Conservation (phyloP, 2,888 invertebrate genomes). For the Mythimna ferrago region DNA sequence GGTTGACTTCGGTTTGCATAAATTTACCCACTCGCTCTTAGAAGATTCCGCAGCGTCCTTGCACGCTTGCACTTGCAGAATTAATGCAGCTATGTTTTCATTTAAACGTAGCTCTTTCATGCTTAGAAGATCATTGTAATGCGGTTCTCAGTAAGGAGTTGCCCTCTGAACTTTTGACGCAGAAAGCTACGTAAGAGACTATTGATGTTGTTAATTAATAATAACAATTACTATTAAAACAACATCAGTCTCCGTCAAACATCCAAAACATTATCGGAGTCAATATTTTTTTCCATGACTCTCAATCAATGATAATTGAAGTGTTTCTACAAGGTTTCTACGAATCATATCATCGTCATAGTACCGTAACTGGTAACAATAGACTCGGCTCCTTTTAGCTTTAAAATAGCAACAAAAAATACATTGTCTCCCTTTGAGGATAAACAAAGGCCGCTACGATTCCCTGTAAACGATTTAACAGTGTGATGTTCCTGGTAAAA, state of each 20-base stretch:
- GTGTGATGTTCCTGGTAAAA: constrained; percentile 77
- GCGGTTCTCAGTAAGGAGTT: background rate
- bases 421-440: constrained; percentile 80
- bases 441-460: constrained; percentile 80
- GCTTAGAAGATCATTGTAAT: background rate
- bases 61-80: background rate
- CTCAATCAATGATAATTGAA: constrained; percentile 60
- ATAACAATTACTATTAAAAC: constrained; percentile 1
- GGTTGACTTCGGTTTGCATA: no score
- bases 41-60: background rate
- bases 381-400: constrained; percentile 71
- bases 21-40: background rate
- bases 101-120: background rate
- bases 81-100: background rate
- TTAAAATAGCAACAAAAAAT: constrained; percentile 74
- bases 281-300: constrained; percentile 42
- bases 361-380: constrained; percentile 76
- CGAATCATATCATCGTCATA: constrained; percentile 68
- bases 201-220: background rate
- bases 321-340: constrained; percentile 61
- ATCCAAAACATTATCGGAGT: constrained; percentile 22
- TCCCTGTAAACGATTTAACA: constrained; percentile 81
- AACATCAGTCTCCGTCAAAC: constrained; percentile 9
- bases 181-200: constrained; percentile 8
- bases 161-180: constrained; percentile 21